Percentiles rank a stretch among this genome's conserved stretches.
These are phyloP conservation scores for Leucoptera coffeella DNA, from an alignment of 2,888 invertebrate genomes.

Conservation along the genomic window DNA sequence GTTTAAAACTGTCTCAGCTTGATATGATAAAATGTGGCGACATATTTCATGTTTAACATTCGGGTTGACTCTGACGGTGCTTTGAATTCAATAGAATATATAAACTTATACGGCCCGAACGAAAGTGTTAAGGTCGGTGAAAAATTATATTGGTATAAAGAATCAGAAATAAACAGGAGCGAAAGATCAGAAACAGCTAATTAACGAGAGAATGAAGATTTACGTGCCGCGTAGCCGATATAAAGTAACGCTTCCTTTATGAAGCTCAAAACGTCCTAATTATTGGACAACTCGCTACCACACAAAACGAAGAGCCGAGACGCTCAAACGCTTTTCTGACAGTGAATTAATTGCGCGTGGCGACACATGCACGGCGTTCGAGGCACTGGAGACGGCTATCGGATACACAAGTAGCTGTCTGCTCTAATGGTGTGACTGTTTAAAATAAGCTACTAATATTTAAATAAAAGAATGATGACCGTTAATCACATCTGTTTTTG, in stretches of 20 bases:
- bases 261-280: slow-evolving; percentile 53
- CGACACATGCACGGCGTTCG: slow-evolving; percentile 33
- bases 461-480: too few relatives aligned
- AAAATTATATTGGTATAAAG: too few relatives aligned
- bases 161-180: slow-evolving; percentile 5
- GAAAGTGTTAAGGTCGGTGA: too few relatives aligned
- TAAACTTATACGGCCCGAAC: neutral
- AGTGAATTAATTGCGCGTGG: slow-evolving; percentile 50
- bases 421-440: too few relatives aligned
- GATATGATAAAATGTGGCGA: slow-evolving; percentile 9
- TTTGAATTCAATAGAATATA: neutral
- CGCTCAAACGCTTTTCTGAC: slow-evolving; percentile 52
- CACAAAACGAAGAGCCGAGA: slow-evolving; percentile 43
- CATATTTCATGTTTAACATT: slow-evolving; percentile 8
- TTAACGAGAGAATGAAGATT: slow-evolving; percentile 47
- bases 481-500: too few relatives aligned
- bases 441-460: too few relatives aligned
- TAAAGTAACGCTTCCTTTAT: slow-evolving; percentile 51
- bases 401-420: too few relatives aligned
- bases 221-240: slow-evolving; percentile 50
- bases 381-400: too few relatives aligned
- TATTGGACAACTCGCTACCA: slow-evolving; percentile 40
- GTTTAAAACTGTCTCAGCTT: slow-evolving; percentile 22
- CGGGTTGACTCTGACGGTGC: too few relatives aligned
- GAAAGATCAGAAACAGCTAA: slow-evolving; percentile 24